phyloP scores from a whole-genome alignment of 2,797 vertebrate genomes.

The Xenops minutus region DNA sequence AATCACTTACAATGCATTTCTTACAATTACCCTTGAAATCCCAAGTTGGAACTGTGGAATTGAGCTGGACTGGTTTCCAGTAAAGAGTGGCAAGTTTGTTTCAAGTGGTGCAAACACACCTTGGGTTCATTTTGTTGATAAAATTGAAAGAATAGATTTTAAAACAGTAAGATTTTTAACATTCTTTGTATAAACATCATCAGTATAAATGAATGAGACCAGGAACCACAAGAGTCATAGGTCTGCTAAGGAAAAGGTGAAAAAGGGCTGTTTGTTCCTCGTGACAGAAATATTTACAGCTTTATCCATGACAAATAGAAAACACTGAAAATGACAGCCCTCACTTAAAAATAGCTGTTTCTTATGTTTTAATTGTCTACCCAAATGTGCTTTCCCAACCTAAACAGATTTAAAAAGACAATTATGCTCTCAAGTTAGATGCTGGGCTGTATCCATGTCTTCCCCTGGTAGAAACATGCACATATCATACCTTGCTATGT shows the following conservation, averaged over 20 bases:
- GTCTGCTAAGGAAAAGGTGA: not conserved
- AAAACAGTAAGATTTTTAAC: not conserved
- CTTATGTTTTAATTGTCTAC: not conserved
- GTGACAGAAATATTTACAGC: not conserved
- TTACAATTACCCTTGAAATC: not conserved
- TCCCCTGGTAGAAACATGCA: not conserved
- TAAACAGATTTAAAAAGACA: not conserved
- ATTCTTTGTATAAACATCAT: not conserved
- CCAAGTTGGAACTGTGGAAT: fast-evolving
- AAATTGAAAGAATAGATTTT: not conserved
- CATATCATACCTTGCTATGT: not conserved
- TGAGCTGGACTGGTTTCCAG: not conserved
- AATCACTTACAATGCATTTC: not conserved
- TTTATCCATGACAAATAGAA: not conserved
- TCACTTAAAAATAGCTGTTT: not conserved
- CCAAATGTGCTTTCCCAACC: not conserved
- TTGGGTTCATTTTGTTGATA: not conserved
- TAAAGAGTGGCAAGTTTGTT: not conserved
- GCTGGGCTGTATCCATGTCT: not conserved
- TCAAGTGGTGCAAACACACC: not conserved
- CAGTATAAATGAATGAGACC: not conserved
- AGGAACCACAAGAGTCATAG: not conserved
- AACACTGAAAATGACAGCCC: not conserved
- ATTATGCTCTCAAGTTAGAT: not conserved
- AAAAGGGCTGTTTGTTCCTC: not conserved